Evolutionary conservation across 2,113 vertebrate species (phyloP).

Genomic region (Podiceps cristatus): DNA sequence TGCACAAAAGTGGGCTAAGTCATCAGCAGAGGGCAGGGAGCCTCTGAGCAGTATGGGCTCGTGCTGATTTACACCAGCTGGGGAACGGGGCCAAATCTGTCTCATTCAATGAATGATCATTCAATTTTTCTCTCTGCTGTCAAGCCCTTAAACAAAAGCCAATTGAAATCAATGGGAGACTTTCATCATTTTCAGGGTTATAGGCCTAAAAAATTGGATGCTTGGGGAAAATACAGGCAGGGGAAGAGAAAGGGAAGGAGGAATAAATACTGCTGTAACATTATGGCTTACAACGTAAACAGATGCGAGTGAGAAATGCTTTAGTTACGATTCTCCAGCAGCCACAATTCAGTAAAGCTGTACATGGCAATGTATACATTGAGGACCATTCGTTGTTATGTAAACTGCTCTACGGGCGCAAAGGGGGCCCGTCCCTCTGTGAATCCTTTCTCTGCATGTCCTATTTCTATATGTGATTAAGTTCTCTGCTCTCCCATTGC

Average conservation of each 20-base stretch:
- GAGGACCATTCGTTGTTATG: background rate
- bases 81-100: conserved; percentile 42
- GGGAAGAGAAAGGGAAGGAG: background rate
- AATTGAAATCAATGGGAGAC: conserved; percentile 59
- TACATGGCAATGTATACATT: background rate
- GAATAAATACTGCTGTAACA: conserved; percentile 34
- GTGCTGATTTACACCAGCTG: conserved; percentile 23
- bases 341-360: background rate
- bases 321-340: conserved; percentile 32
- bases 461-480: conserved; percentile 46
- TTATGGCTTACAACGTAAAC: conserved; percentile 38
- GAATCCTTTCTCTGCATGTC: conserved; percentile 1
- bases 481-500: background rate
- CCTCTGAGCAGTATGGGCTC: background rate
- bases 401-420: background rate
- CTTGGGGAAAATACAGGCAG: conserved; percentile 6
- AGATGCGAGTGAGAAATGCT: conserved; percentile 34
- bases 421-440: background rate
- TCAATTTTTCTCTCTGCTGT: conserved; percentile 57
- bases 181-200: conserved; percentile 58
- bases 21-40: conserved; percentile 25
- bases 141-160: conserved; percentile 60
- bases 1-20: background rate
- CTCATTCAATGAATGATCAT: conserved; percentile 41
- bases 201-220: conserved; percentile 53